Evolutionary conservation across 2,113 vertebrate species (phyloP), one percentile per base, ranked within the genome.

Genomic region (Pogonocichla stellata): DNA sequence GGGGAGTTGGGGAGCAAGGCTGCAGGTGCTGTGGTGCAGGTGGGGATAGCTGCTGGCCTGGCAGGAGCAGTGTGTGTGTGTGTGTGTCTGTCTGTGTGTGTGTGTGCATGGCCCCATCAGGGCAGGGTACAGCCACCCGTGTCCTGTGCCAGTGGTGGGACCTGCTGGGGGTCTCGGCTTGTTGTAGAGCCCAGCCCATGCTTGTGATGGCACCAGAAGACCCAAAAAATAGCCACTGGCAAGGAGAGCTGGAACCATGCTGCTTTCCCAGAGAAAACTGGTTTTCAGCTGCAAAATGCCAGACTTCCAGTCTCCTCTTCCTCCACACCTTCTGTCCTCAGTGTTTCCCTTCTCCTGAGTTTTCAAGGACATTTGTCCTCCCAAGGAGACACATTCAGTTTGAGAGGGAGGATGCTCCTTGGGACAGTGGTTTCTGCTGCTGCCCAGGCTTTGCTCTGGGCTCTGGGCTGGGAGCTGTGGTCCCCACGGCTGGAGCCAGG

Each of bases 181-280:
- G 48, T 15, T 0, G 0, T 2, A 18, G 65, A 56, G 64, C 64
- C 19, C 12, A 26, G 22, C 19, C 2, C 2, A 0, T 4, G 1
- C 48, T n/a, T 1, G 1, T 4, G 31, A 40, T 5, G 19, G n/a
- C 71, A 8, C 25, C 8, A 14, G 58, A 42, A 25, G 42, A 14
- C 4, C 8, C 22, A 25, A 33, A 61, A n/a, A 57, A 29, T 16
- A 29, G 42, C 22, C 0, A 2, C 38, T 15, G 65, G 43, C 31
- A n/a, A 33, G 66, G 3, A 28, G 34, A 18, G 9, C 34, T 23
- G 64, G 9, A 23, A 28, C 4, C 5, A 0, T 1, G 11, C 5
- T 38, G 12, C 8, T 34, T 75, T 50, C 45, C 16, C 45, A 50
- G 45, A 74, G 65, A 40, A 45, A 69, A 65, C 5, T 3, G 18